Base-by-base conservation (phyloP, 2,888 invertebrate genomes). In the Plagodis pulveraria region DNA sequence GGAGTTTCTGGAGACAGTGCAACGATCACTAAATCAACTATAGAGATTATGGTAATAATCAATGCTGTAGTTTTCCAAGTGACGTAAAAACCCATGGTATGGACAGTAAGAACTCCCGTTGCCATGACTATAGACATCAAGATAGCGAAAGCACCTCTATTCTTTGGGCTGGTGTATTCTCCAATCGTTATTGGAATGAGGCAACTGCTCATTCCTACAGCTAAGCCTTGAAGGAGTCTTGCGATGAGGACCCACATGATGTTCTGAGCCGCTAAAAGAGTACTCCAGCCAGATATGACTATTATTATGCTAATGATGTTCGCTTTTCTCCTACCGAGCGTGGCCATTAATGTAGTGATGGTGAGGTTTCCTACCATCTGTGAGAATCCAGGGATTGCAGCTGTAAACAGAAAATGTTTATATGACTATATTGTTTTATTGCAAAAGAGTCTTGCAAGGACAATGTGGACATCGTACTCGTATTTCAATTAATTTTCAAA, bases 61-160 rank as follows among this genome's bases (percentile, higher is more conserved):
- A 93, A 74, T 0, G 94, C 93, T 2, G 94, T 92, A 6, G 78
- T 79, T 69, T 93, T 87, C 95, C 95, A 95, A 40, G 86, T 75
- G 0, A 94, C 71, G 63, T 93, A 84, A 0, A 94, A 94, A 0
- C 96, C 96, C 7, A 96, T 72, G 0, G 93, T 76, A 70, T 96
- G 96, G 5, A 94, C 93, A 6, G 94, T 70, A 10, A 95, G 87
- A 36, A 96, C 93, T 0, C 95, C 95, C 36, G 92, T 72, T 0
- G 94, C 93, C 55, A 95, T 93, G 0, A 94, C 86, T 0, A 95
- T 81, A 0, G 94, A 93, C 0, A 94, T 89, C 1, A 91, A 90
- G 6, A 95, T 91, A 38, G 94, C 89, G 33, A 95, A 89, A 0
- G 94, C 89, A 0, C 95, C 95, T 40, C 96, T 87, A 63, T 95